Evolutionary conservation across 2,888 invertebrate genomes (phyloP).

Genomic region (Spilosoma lubricipeda): DNA sequence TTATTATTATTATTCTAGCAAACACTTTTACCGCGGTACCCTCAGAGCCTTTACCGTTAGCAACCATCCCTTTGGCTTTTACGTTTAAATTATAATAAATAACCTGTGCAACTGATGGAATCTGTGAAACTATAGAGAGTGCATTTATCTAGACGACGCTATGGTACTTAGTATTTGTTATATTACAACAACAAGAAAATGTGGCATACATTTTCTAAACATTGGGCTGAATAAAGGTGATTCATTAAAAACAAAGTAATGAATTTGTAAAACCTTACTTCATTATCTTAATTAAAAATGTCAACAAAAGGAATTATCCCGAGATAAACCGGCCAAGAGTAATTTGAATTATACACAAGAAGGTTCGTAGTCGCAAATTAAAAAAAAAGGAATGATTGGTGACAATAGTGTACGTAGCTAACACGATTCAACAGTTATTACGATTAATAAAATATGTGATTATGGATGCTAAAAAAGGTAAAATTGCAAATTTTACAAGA

Average conservation of each 20-base stretch:
- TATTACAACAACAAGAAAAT: no score
- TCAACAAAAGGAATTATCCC: not conserved
- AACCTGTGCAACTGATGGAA: constrained; percentile 22
- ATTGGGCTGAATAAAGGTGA: not conserved
- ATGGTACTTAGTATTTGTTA: not conserved
- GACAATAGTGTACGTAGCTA: not conserved
- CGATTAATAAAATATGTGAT: not conserved
- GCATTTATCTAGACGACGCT: not conserved
- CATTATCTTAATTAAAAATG: constrained; percentile 12
- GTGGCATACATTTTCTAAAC: no score
- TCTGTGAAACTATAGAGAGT: constrained; percentile 9
- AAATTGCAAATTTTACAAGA: no score
- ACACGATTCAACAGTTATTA: not conserved
- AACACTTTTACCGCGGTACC: constrained; percentile 68
- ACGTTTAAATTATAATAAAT: constrained; percentile 45
- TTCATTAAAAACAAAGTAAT: constrained; percentile 11
- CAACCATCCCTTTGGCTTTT: constrained; percentile 46
- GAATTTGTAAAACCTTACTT: constrained; percentile 15
- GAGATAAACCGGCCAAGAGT: not conserved
- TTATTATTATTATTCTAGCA: no score
- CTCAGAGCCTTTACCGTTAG: constrained; percentile 57
- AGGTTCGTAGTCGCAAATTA: not conserved
- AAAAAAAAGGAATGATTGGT: not conserved
- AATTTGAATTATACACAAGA: not conserved
- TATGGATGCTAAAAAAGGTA: no score